These are phyloP conservation scores for Nothobranchius kuhntae DNA, from an alignment of 2,113 vertebrate species.

Conservation along the genomic window DNA sequence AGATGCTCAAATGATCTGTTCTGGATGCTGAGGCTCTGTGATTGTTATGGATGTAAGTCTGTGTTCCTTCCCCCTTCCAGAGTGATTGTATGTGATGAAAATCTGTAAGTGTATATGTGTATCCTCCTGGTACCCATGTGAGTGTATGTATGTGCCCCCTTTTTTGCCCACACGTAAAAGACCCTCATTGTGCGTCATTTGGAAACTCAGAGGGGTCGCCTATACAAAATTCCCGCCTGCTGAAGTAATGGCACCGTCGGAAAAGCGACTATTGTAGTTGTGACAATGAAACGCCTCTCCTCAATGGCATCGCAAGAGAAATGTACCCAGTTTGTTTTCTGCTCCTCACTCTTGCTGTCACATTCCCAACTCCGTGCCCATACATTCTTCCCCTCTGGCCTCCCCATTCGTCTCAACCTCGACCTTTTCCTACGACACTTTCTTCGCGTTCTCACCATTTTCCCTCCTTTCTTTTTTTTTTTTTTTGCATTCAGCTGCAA, in stretches of 20 bases:
- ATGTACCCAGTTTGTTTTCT: constrained; percentile 81
- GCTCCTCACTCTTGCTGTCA: constrained; percentile 78
- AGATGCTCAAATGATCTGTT: neutral
- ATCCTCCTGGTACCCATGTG: constrained; percentile 66
- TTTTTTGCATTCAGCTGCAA: neutral
- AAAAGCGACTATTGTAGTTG: constrained; percentile 85
- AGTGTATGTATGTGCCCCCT: constrained; percentile 68
- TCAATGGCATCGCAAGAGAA: constrained; percentile 78
- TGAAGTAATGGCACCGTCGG: constrained; percentile 85
- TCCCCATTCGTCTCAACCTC: constrained; percentile 67
- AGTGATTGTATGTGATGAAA: constrained; percentile 60
- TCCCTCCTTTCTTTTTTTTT: neutral
- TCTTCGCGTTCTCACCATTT: constrained; percentile 37
- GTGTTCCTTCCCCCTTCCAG: constrained; percentile 44
- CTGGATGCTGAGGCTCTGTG: constrained; percentile 36
- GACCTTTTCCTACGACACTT: constrained; percentile 43
- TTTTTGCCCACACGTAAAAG: constrained; percentile 77
- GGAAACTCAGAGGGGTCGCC: constrained; percentile 78
- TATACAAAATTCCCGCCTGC: constrained; percentile 83
- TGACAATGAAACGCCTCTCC: constrained; percentile 85
- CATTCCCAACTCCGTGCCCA: constrained; percentile 77
- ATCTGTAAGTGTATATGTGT: constrained; percentile 57
- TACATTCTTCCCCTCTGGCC: constrained; percentile 82
- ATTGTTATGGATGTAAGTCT: constrained; percentile 61
- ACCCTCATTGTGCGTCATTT: constrained; percentile 77